phyloP scores from a whole-genome alignment of 2,888 invertebrate species.

The Dyspetes luteomarginatus region DNA sequence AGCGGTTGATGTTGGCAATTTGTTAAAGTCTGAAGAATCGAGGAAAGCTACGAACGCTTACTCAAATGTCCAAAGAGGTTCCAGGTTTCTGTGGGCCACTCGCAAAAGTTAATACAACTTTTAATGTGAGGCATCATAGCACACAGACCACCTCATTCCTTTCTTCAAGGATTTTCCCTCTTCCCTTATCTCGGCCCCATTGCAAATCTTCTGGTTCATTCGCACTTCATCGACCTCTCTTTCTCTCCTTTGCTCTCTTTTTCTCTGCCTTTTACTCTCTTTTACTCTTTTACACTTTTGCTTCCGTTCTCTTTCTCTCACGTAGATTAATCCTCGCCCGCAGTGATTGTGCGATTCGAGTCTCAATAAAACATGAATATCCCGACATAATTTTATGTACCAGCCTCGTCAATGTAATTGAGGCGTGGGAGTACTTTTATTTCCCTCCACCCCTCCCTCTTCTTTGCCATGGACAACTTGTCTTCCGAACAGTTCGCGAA shows the following conservation, averaged over 20 bases:
- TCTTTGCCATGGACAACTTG: slow-evolving; percentile 35
- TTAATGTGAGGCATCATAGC: slow-evolving; percentile 51
- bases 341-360: slow-evolving; percentile 1
- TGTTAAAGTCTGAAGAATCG: background rate
- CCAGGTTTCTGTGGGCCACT: slow-evolving; percentile 13
- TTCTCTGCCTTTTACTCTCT: too few species aligned
- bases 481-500: slow-evolving; percentile 39
- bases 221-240: slow-evolving; percentile 5
- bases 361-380: slow-evolving; percentile 57
- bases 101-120: slow-evolving; percentile 59
- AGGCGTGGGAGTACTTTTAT: slow-evolving; percentile 14
- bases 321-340: background rate
- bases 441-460: background rate
- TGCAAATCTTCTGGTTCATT: slow-evolving; percentile 18
- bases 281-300: too few species aligned
- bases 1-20: background rate
- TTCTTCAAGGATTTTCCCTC: slow-evolving; percentile 14
- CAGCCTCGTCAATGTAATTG: slow-evolving; percentile 64
- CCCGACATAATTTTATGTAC: slow-evolving; percentile 53
- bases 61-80: slow-evolving; percentile 13
- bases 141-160: too few species aligned
- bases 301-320: too few species aligned
- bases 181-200: slow-evolving; percentile 9
- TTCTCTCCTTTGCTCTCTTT: too few species aligned
- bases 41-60: slow-evolving; percentile 5